Evolutionary conservation across 2,113 vertebrate genomes (phyloP), one percentile per base, ranked within the genome.

Genomic region (Ariopsis seemanni): DNA sequence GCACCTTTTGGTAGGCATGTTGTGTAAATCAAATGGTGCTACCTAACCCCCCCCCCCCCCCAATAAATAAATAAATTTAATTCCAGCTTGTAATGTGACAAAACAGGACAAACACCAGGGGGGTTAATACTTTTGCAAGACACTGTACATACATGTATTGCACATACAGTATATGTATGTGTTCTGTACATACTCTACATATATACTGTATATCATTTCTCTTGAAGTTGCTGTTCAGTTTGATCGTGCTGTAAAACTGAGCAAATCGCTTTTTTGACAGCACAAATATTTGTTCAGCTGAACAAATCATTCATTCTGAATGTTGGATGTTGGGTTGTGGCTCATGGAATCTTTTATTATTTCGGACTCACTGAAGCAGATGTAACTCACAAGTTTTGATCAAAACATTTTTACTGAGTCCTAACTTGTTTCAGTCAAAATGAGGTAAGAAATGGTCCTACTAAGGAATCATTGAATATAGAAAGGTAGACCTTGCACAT

Each of bases 201-300:
- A 42, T 42, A 42, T 42, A 42, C 34, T 42, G 34, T 42, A 42
- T 34, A 34, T 34, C 34, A 53, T 53, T 53, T 53, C 52, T 53
- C 10, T 53, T 71, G 22, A n/a, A 25, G 7, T 69, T 82, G 50
- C 60, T 78, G 42, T 62, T 57, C 22, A 82, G 60, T 52, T 84
- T 85, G 30, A 60, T 77, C 63, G 42, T 86, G 79, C 71, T 85
- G 55, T 82, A 72, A 88, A 87, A 85, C 53, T 72, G 72, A 83
- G 89, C 71, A 77, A 88, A 90, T 71, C 71, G 2, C 75, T 12
- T 90, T 11, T 83, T n/a, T 27, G 52, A 60, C 53, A 86, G 71
- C 50, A 69, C 82, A 87, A 87, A 87, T 89, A 88, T 90, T 90
- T 88, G 89, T 25, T 62, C 52, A 85, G 85, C 34, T 88, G 82